phyloP scores from a whole-genome alignment of 2,888 invertebrate species.

The Sminthurinus aureus region DNA sequence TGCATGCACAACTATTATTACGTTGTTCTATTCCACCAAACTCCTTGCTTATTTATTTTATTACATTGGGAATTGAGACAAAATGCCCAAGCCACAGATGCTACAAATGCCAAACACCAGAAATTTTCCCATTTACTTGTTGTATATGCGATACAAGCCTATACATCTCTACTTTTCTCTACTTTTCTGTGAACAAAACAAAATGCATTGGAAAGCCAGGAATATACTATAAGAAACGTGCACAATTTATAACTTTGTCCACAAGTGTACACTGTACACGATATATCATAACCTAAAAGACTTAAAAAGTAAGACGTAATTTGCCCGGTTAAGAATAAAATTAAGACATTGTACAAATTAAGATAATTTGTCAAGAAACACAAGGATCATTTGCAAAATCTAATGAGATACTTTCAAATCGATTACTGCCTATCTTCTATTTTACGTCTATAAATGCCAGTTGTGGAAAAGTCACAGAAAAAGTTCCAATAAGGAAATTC shows the following conservation, averaged over 20 bases:
- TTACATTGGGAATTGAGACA: neutral
- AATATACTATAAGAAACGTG: neutral
- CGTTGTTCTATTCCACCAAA: no score
- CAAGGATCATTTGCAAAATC: neutral
- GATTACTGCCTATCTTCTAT: neutral
- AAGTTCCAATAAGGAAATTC: neutral
- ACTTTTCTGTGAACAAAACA: neutral
- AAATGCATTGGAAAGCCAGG: neutral
- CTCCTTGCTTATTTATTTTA: no score
- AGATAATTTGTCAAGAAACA: neutral
- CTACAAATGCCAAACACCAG: neutral
- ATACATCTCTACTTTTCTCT: neutral
- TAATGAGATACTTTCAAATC: neutral
- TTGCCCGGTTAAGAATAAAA: neutral
- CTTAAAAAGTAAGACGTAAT: neutral
- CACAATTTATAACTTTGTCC: neutral
- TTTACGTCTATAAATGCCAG: neutral
- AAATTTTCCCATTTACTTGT: neutral
- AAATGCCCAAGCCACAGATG: neutral
- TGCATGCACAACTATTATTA: neutral
- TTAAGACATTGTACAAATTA: neutral
- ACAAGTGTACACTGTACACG: neutral
- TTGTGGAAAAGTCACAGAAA: neutral
- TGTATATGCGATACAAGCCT: neutral
- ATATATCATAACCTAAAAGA: neutral